Conservation (phyloP, 35 echinoderm and acorn worm genomes). For the Ophioderma brevispina region DNA sequence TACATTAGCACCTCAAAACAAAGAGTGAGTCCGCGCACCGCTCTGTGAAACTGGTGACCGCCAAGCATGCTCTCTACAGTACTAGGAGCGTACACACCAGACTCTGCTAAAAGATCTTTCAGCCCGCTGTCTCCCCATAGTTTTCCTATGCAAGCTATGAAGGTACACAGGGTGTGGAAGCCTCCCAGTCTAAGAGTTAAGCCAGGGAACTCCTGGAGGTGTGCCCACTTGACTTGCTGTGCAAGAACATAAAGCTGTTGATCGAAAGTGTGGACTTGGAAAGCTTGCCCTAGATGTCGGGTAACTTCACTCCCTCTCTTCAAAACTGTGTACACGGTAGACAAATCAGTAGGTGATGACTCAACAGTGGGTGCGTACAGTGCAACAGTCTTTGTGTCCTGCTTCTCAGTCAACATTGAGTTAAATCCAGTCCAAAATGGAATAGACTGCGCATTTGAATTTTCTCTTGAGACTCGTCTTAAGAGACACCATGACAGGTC, state of each 20-base stretch:
- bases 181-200: not conserved
- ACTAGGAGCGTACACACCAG: not conserved
- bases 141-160: not conserved
- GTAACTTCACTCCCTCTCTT: not conserved
- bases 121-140: not conserved
- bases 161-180: not conserved
- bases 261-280: not conserved
- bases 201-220: not conserved
- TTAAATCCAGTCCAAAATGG: not conserved
- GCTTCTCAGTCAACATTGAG: not conserved
- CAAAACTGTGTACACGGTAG: not conserved
- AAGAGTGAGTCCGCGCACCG: not conserved
- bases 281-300: not conserved
- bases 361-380: not conserved
- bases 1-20: not conserved
- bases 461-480: not conserved
- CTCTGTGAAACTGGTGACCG: not conserved
- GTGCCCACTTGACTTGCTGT: not conserved
- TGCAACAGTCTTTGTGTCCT: not conserved
- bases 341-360: not conserved
- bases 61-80: not conserved
- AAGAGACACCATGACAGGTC: not conserved
- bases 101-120: not conserved
- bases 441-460: not conserved
- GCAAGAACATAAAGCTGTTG: not conserved